Evolutionary conservation across 2,888 invertebrate genomes (phyloP), one percentile per base, ranked within the genome.

Genomic region (Danaus chrysippus): DNA sequence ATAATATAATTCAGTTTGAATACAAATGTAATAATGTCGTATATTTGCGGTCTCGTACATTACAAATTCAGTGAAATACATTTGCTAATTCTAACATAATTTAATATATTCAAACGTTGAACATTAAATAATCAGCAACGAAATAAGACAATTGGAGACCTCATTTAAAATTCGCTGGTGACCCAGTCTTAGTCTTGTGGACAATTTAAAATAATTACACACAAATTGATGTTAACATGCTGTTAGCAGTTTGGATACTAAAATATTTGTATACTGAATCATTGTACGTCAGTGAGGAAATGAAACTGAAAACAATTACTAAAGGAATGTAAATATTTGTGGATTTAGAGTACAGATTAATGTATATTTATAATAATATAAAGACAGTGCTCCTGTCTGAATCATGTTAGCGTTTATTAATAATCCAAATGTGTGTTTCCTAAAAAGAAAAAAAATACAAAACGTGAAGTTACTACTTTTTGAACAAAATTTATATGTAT

Each of bases 181-280:
- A 58, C 65, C 65, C 59, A 65, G 56, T 59, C 59, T 60, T 44
- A 62, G 57, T 54, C 57, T 5, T 49, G 42, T 52, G 44, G 23
- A 41, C 63, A 59, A 59, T 58, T 62, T 54, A 49, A 46, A 34
- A 23, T 13, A 34, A 56, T 41, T 49, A 43, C n/a, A 56, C 53
- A 11, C 53, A 61, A 43, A 56, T 61, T 53, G 61, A 49, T 49
- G 49, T 17, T 49, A 49, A 49, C 49, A 49, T 49, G 49, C 17
- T 49, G 49, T 49, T 49, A 49, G 17, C 17, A 49, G 49, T 17
- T 17, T 49, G 49, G 17, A 11, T 17, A 17, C 17, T 15, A 17
- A 49, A 49, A 49, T 49, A 17, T 49, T 49, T 17, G 17, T 49
- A 17, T 17, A 49, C 15, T 49, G 49, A 49, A 49, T 49, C 49